Conservation (phyloP, 1,140 invertebrate species). For the Asobara japonica region DNA sequence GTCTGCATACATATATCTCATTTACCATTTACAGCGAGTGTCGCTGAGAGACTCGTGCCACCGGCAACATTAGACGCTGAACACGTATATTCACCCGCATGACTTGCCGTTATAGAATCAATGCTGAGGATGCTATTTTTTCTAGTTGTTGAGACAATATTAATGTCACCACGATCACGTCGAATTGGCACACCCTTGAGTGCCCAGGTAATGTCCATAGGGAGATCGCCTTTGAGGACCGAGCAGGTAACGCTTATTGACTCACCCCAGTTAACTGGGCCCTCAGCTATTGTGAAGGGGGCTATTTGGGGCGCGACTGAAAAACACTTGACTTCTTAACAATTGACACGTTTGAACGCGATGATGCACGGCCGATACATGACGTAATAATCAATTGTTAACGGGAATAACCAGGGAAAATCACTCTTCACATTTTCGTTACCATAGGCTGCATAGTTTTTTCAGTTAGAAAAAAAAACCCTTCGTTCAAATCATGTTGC, state of each 20-base stretch:
- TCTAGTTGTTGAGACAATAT: conserved; percentile 59
- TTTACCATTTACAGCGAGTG: conserved; percentile 73
- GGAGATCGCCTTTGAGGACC: conserved; percentile 79
- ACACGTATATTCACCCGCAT: conserved; percentile 80
- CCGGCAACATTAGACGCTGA: conserved; percentile 74
- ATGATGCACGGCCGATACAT: conserved; percentile 33
- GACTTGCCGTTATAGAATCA: conserved; percentile 74
- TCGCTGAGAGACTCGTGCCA: conserved; percentile 71
- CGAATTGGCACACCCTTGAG: conserved; percentile 60
- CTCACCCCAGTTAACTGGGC: conserved; percentile 75
- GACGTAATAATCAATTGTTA: no score
- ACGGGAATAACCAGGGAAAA: no score
- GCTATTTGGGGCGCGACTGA: conserved; percentile 78
- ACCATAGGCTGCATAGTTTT: no score
- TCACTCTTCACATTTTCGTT: no score
- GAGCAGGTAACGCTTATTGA: conserved; percentile 73
- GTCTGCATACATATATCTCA: not conserved
- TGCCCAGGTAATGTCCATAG: conserved; percentile 72
- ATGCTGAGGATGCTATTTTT: conserved; percentile 76
- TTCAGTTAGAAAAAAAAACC: no score
- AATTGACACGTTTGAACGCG: not conserved
- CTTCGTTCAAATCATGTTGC: no score
- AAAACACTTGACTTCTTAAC: conserved; percentile 43
- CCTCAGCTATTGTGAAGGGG: conserved; percentile 78
- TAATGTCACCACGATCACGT: conserved; percentile 54